Base-by-base conservation (phyloP, 1,140 invertebrate genomes). In the Drepana arcuata region DNA sequence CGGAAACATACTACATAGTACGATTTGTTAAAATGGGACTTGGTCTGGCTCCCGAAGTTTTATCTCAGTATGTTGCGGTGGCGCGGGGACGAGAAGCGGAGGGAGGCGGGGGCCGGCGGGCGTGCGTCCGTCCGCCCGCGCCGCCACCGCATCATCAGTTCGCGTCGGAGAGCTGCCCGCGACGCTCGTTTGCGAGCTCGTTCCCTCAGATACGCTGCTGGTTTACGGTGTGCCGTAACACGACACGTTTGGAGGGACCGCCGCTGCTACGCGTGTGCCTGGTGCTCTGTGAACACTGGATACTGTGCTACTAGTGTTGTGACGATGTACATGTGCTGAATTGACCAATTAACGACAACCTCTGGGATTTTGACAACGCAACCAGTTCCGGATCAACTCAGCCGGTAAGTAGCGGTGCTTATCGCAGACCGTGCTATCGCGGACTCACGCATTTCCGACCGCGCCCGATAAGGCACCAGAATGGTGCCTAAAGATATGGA, bases 141-240 rank as follows among this genome's bases (percentile, higher is more conserved):
- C 71, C 78, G 51, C 69, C 73, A 63, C 71, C 72, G 69, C 78
- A 75, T 70, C 72, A 67, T 69, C 77, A 79, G 74, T 78, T 63
- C 74, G 74, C 75, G 69, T 68, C 57, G 65, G 54, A 78, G 66
- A 78, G 73, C 59, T 63, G 68, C 59, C 52, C 57, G 72, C 61
- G 66, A 72, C 75, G 66, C 63, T 72, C 49, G 72, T 68, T 49
- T 74, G 68, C 62, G 68, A 79, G 61, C 60, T 63, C 57, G 64
- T 54, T 80, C 75, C 75, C 77, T 78, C 78, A 79, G 78, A 81
- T 81, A 79, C 77, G 70, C 68, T 81, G 77, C 74, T 82, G 77
- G 73, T 75, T 81, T 81, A 82, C 77, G 77, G 77, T 65, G 70
- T 65, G 68, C 74, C 74, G 77, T 81, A 81, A 82, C 71, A 79